phyloP scores from a whole-genome alignment of 2,797 vertebrate genomes.

The Ctenopoma kingsleyae region DNA sequence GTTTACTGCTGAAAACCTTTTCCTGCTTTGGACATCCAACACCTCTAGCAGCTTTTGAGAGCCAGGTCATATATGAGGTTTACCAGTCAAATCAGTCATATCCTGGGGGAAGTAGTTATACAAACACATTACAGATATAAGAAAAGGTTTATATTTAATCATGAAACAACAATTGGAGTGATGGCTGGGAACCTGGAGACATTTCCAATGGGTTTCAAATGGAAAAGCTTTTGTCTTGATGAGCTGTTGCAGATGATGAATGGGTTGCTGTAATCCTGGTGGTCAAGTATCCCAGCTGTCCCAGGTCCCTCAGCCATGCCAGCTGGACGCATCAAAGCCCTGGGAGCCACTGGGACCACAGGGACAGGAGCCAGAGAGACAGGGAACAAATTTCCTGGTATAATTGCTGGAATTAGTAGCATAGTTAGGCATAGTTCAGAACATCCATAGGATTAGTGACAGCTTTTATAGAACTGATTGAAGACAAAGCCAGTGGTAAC shows the following conservation, averaged over 20 bases:
- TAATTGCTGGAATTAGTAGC: conserved; percentile 54
- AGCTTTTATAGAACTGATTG: conserved; percentile 56
- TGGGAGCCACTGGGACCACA: conserved; percentile 57
- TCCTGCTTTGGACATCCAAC: conserved; percentile 57
- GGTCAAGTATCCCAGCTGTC: conserved; percentile 79
- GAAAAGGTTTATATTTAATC: conserved; percentile 59
- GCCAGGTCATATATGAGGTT: conserved; percentile 37
- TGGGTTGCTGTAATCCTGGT: conserved; percentile 68
- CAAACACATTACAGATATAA: conserved; percentile 46
- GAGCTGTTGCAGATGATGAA: conserved; percentile 64
- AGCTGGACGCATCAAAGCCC: conserved; percentile 66
- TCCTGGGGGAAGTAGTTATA: conserved; percentile 50
- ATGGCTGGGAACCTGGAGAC: conserved; percentile 58
- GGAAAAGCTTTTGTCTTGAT: conserved; percentile 72
- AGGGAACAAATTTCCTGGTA: conserved; percentile 50
- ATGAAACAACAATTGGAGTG: conserved; percentile 61
- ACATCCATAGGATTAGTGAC: conserved; percentile 62
- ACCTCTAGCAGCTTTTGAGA: conserved; percentile 38
- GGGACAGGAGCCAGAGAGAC: conserved; percentile 47
- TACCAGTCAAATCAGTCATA: conserved; percentile 39
- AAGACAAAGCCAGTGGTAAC: conserved; percentile 54
- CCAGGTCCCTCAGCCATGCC: conserved; percentile 57
- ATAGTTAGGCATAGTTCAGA: conserved; percentile 43
- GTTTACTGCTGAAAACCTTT: conserved; percentile 55
- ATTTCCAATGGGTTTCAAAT: conserved; percentile 49